Evolutionary conservation across 1,140 invertebrate genomes (phyloP).

Genomic region (Lepidostoma basale): DNA sequence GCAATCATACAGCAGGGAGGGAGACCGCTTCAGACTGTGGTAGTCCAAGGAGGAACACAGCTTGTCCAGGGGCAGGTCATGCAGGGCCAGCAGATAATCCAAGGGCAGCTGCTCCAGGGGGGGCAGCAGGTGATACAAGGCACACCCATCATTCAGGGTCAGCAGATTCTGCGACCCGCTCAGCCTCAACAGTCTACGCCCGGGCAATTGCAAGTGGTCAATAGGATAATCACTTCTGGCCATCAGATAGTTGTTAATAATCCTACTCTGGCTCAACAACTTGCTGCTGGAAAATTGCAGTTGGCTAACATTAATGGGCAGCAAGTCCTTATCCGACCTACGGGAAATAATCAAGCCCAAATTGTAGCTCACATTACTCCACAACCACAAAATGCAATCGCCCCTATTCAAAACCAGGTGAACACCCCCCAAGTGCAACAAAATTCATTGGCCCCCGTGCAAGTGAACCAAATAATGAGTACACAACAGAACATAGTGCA

Average conservation of each 20-base stretch:
- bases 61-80: conserved; percentile 33
- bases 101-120: conserved; percentile 35
- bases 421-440: neutral
- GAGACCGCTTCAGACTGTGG: conserved; percentile 51
- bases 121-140: conserved; percentile 40
- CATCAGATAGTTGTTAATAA: conserved; percentile 78
- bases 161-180: conserved; percentile 38
- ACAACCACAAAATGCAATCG: conserved; percentile 51
- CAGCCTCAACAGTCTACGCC: conserved; percentile 39
- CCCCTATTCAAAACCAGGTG: conserved; percentile 14
- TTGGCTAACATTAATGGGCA: conserved; percentile 83
- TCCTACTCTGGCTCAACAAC: conserved; percentile 74
- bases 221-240: conserved; percentile 46
- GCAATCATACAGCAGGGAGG: conserved; percentile 30
- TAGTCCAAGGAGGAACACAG: conserved; percentile 50
- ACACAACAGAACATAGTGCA: neutral
- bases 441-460: neutral
- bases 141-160: conserved; percentile 37
- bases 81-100: conserved; percentile 48
- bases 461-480: neutral
- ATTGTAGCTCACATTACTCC: conserved; percentile 70
- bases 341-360: conserved; percentile 74
- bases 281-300: conserved; percentile 78
- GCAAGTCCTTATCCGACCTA: conserved; percentile 75
- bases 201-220: conserved; percentile 47